Conservation (phyloP, 2,888 invertebrate species). For the Lucinisca nassula region DNA sequence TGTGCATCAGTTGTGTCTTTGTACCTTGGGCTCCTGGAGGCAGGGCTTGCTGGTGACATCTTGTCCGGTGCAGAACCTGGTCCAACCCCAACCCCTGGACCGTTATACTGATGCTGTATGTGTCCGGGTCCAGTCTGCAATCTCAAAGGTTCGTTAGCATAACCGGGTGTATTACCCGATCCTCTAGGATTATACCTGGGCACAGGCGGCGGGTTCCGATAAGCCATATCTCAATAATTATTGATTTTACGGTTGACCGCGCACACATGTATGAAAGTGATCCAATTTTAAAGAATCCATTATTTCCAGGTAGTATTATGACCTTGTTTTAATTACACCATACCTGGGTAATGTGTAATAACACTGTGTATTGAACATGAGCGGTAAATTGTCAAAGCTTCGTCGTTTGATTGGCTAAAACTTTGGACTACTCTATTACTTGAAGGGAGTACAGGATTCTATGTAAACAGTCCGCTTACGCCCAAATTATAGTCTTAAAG, state of each 20-base stretch:
- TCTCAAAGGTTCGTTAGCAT: constrained; percentile 68
- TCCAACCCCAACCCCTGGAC: constrained; percentile 25
- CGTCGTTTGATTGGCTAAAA: not conserved
- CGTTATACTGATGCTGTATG: constrained; percentile 52
- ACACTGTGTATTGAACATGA: not conserved
- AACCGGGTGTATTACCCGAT: constrained; percentile 38
- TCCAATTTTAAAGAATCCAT: not conserved
- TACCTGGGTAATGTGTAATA: not conserved
- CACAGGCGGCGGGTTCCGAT: constrained; percentile 63
- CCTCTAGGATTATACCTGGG: constrained; percentile 60
- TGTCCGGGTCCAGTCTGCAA: constrained; percentile 59
- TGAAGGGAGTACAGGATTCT: not conserved
- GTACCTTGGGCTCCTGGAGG: constrained; percentile 67
- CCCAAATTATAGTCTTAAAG: not conserved
- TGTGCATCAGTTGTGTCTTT: constrained; percentile 69
- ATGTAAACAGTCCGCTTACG: not conserved
- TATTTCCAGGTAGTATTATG: not conserved
- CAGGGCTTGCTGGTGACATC: constrained; percentile 62
- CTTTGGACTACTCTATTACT: not conserved
- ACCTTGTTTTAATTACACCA: not conserved
- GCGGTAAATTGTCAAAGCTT: not conserved
- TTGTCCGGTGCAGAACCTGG: constrained; percentile 11
- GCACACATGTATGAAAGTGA: not conserved
- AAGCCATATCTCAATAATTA: not conserved
- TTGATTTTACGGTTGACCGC: not conserved